Conservation (phyloP, 2,113 vertebrate genomes). For the Malaclemys terrapin region DNA sequence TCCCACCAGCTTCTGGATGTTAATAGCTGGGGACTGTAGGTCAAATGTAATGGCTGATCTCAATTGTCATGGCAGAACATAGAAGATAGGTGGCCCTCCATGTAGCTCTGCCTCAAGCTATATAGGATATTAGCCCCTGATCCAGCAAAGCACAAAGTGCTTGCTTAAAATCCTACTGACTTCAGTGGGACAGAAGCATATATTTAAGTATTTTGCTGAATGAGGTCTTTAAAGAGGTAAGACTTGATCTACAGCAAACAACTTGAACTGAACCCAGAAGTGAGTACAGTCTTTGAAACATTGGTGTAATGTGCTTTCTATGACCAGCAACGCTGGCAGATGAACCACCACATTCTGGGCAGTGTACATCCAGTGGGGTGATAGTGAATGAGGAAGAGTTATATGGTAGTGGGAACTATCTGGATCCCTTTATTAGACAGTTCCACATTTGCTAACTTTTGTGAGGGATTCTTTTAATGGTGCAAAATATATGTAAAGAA, state of each 20-base stretch:
- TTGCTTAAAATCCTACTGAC: background rate
- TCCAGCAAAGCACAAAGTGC: background rate
- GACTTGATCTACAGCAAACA: background rate
- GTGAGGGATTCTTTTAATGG: background rate
- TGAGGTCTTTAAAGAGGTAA: background rate
- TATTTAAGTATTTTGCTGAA: background rate
- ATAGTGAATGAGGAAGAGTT: background rate
- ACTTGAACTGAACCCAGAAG: background rate
- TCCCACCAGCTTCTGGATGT: background rate
- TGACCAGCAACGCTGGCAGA: background rate
- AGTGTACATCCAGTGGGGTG: background rate
- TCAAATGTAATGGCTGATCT: background rate
- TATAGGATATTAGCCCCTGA: background rate
- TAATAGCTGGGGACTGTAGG: background rate
- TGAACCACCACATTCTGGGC: background rate
- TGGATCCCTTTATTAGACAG: fast-evolving
- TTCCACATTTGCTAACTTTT: background rate
- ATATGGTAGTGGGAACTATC: background rate
- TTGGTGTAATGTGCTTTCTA: background rate
- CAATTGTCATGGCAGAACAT: background rate
- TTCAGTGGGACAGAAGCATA: background rate
- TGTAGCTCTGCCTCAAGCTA: background rate
- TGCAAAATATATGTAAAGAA: conserved; percentile 28
- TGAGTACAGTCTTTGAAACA: background rate
- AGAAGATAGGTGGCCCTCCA: background rate